Evolutionary conservation across 1,140 invertebrate genomes (phyloP), one percentile per base, ranked within the genome.

Genomic region (Euglossa dilemma): DNA sequence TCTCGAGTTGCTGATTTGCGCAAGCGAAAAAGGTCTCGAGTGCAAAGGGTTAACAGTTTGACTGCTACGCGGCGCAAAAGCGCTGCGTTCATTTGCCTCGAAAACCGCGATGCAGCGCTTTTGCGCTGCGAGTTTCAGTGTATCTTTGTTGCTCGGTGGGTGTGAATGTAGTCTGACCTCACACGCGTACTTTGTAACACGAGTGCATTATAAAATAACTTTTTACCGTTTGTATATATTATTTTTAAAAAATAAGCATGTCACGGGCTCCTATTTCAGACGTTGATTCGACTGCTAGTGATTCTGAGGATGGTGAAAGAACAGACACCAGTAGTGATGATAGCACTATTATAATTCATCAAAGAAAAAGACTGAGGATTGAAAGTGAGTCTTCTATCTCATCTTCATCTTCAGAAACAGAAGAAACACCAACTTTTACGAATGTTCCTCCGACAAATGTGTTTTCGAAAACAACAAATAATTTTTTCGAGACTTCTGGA

Each of bases 231-330:
- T 67, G 47, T 67, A 50, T 67, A 67, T 67, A 67, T 67, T 67
- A 67, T 72, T 72, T 56, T 72, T 72, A 72, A 72, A 72, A 72
- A 72, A 72, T 72, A 72, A 72, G 50, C 70, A 72, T 72, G 70
- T 72, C 70, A 72, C 70, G 52, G 7, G 70, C 70, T 72, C 25
- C 47, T 67, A 67, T 67, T 67, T 67, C 64, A 43, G 43, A 67
- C 45, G 64, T 67, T 67, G 64, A 67, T 67, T 67, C 64, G 64
- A 67, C 23, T 67, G 23, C 64, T 47, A 67, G 43, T 67, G 64
- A 67, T 67, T 67, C 64, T 67, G 64, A 45, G 64, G 64, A 67
- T 67, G 64, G 45, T 67, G 64, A 67, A 67, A 67, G 36, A 67
- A 67, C 43, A 43, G 64, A 67, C n/a, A 67, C 43, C 16, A 67